A percentile compares a stretch with the other conserved stretches of the same genome.
Conservation (phyloP, 2,888 invertebrate species). For the Netelia melanura region DNA sequence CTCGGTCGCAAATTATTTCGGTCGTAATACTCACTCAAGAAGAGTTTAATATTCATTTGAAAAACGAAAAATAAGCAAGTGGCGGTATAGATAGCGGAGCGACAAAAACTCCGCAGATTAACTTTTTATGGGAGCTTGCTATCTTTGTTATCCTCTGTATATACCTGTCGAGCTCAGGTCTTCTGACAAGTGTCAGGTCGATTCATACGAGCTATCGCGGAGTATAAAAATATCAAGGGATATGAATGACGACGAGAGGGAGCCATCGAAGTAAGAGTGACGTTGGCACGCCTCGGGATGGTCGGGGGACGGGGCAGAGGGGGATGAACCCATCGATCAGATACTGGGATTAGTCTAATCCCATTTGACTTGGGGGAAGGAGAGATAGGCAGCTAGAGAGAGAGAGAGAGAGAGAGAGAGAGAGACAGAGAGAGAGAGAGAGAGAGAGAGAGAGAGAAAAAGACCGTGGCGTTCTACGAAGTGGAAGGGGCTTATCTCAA, state of each 20-base stretch:
- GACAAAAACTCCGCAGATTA: constrained; percentile 2
- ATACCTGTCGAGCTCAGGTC: constrained; percentile 14
- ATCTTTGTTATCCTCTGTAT: not conserved
- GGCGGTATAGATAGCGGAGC: not conserved
- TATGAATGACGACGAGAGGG: not conserved
- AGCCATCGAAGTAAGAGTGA: constrained; percentile 42
- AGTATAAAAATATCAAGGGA: constrained; percentile 41
- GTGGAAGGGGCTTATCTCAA: constrained; percentile 69
- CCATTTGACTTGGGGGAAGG: constrained; percentile 68
- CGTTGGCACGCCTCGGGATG: constrained; percentile 34
- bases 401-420: constrained; percentile 33
- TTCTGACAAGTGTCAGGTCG: constrained; percentile 36
- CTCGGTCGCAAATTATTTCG: constrained; percentile 15
- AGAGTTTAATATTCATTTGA: not conserved
- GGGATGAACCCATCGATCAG: constrained; percentile 74
- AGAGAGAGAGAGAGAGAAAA: constrained; percentile 34
- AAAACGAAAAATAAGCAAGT: not conserved
- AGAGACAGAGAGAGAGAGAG: constrained; percentile 14
- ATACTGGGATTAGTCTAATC: constrained; percentile 75
- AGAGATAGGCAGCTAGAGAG: constrained; percentile 11
- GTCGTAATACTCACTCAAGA: not conserved
- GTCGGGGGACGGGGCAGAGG: constrained; percentile 12
- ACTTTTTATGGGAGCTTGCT: not conserved
- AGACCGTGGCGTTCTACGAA: constrained; percentile 54
- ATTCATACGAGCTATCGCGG: not conserved